A percentile compares a stretch with the other conserved stretches of the same genome.
Conservation (phyloP, 37 sponge, comb jelly and placozoan genomes). For the Tethya wilhelma region DNA sequence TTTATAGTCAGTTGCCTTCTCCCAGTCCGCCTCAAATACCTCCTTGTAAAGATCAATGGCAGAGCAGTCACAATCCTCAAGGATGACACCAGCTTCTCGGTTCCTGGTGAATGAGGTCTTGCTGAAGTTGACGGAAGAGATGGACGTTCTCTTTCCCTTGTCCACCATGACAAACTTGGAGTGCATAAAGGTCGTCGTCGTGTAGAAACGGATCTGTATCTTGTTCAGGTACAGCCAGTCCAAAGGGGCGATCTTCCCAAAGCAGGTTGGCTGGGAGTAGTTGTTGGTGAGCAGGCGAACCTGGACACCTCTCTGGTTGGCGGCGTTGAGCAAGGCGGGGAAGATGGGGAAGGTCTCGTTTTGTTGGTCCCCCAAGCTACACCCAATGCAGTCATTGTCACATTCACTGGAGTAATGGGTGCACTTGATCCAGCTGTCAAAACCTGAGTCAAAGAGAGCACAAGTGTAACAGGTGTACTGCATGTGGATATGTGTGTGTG, state of each 20-base stretch:
- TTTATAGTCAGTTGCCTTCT: slow-evolving; percentile 34
- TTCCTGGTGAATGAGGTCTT: slow-evolving; percentile 83
- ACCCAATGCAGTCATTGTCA: slow-evolving; percentile 65
- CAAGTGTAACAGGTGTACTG: too few species aligned
- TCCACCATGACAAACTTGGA: slow-evolving; percentile 81
- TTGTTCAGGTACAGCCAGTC: slow-evolving; percentile 86
- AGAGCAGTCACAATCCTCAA: slow-evolving; percentile 47
- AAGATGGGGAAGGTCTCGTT: slow-evolving; percentile 86
- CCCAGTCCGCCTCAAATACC: slow-evolving; percentile 86
- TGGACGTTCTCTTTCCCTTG: slow-evolving; percentile 70
- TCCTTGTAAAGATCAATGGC: slow-evolving; percentile 51
- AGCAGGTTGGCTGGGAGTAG: slow-evolving; percentile 60
- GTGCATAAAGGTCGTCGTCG: slow-evolving; percentile 84
- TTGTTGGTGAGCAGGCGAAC: slow-evolving; percentile 79
- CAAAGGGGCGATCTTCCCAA: slow-evolving; percentile 63
- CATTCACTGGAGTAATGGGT: slow-evolving; percentile 45
- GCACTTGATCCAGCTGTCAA: slow-evolving; percentile 84
- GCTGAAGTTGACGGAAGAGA: slow-evolving; percentile 92
- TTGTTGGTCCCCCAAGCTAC: slow-evolving; percentile 45
- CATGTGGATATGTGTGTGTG: too few species aligned
- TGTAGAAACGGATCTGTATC: slow-evolving; percentile 57
- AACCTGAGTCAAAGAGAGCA: slow-evolving; percentile 51
- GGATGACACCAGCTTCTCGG: slow-evolving; percentile 88
- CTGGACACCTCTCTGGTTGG: slow-evolving; percentile 45
- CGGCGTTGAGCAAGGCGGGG: slow-evolving; percentile 82